A percentile compares a stretch with the other conserved stretches of the same genome.
These are phyloP conservation scores for Percopsis omiscomaycus DNA, from an alignment of 2,797 vertebrate species.

Conservation along the genomic window DNA sequence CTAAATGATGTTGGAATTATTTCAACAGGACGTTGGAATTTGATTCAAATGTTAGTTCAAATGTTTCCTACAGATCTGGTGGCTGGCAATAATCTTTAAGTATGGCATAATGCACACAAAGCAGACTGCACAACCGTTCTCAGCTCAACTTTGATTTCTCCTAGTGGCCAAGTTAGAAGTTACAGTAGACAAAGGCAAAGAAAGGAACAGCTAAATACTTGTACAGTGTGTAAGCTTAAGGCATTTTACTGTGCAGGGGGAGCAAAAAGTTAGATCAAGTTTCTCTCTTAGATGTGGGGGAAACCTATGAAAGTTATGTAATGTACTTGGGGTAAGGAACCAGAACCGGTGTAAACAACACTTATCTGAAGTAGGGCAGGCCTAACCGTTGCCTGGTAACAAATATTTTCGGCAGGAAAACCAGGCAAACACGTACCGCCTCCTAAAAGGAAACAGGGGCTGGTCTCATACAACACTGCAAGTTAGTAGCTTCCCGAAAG, in stretches of 20 bases:
- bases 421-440: conserved; percentile 76
- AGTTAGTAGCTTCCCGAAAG: conserved; percentile 70
- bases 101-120: no score
- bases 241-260: conserved; percentile 36
- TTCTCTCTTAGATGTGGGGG: conserved; percentile 60
- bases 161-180: conserved; percentile 3
- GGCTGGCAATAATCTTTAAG: no score
- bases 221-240: conserved; percentile 39
- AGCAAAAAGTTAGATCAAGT: conserved; percentile 46
- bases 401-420: conserved; percentile 82
- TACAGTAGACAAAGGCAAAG: conserved; percentile 33
- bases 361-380: conserved; percentile 68
- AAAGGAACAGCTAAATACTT: conserved; percentile 40
- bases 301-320: conserved; percentile 68
- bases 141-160: conserved; percentile 34
- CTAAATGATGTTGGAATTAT: no score
- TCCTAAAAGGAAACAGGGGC: conserved; percentile 75
- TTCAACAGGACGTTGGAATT: no score
- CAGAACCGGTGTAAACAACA: conserved; percentile 78
- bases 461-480: conserved; percentile 68
- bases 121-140: not conserved
- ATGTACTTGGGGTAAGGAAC: conserved; percentile 65
- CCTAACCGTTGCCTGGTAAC: conserved; percentile 79
- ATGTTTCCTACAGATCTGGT: no score
- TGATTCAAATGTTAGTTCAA: no score